A percentile compares a stretch with the other conserved stretches of the same genome.
These are phyloP conservation scores for Polydrusus tereticollis DNA, from an alignment of 2,888 invertebrate genomes.

Conservation along the genomic window DNA sequence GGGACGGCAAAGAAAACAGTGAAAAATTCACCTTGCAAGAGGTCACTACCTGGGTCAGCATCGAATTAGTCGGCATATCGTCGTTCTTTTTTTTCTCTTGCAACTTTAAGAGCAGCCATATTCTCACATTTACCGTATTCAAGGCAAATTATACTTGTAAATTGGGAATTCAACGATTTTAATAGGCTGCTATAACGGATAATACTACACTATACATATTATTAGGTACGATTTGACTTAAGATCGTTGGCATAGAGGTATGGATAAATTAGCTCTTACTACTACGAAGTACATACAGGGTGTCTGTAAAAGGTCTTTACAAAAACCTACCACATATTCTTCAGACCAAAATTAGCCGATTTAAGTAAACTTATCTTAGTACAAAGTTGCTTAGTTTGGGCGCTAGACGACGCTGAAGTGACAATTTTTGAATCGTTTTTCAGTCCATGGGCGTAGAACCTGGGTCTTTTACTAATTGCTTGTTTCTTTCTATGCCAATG, in stretches of 20 bases:
- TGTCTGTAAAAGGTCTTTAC: too few relatives aligned
- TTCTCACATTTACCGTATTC: constrained; percentile 26
- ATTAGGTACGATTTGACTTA: constrained; percentile 2
- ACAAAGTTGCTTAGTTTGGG: too few relatives aligned
- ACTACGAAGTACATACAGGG: constrained; percentile 14
- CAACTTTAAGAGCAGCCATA: constrained; percentile 24
- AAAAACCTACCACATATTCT: too few relatives aligned
- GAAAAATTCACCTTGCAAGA: constrained; percentile 4
- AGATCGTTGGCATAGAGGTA: constrained; percentile 17
- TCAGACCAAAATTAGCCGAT: too few relatives aligned
- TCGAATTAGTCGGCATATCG: constrained; percentile 17
- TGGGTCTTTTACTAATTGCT: too few relatives aligned
- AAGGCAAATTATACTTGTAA: constrained; percentile 19
- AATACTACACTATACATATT: constrained; percentile 22
- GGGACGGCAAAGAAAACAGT: constrained; percentile 61
- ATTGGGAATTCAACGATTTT: constrained; percentile 25
- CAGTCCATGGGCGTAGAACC: too few relatives aligned
- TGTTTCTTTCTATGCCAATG: too few relatives aligned
- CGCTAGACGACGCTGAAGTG: too few relatives aligned
- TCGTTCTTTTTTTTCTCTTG: constrained; percentile 15
- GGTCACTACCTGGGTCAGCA: constrained; percentile 19
- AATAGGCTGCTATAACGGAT: constrained; percentile 24
- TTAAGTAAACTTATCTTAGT: too few relatives aligned
- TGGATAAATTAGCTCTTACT: constrained; percentile 25
- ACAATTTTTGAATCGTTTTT: too few relatives aligned